Evolutionary conservation across 2,113 vertebrate species (phyloP).

Genomic region (Micronycteris hirsuta): DNA sequence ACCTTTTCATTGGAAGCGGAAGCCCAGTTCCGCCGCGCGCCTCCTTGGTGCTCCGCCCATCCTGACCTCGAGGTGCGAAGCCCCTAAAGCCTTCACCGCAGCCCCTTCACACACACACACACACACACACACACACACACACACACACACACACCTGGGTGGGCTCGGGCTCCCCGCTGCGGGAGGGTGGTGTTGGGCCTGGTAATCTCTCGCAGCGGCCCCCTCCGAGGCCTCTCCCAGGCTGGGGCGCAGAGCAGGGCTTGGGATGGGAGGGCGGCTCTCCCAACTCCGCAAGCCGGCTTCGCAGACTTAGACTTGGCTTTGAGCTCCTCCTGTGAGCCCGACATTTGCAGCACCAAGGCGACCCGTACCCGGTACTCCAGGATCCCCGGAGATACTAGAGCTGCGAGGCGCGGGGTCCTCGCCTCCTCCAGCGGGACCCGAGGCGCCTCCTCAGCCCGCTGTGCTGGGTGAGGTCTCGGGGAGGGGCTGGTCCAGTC

Average conservation of each 20-base stretch:
- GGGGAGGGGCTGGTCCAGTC: neutral
- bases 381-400: neutral
- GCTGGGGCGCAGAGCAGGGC: neutral
- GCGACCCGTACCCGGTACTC: neutral
- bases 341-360: neutral
- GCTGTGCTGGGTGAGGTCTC: neutral
- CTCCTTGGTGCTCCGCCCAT: neutral
- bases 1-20: neutral
- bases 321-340: neutral
- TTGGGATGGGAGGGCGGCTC: neutral
- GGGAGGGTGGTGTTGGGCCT: neutral
- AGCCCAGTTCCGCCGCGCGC: neutral
- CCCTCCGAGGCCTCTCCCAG: neutral
- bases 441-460: neutral
- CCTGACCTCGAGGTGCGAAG: neutral
- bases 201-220: neutral
- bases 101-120: neutral
- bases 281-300: neutral
- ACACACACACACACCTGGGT: neutral
- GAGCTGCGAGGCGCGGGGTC: neutral
- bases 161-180: neutral
- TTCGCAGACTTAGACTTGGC: neutral
- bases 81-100: neutral
- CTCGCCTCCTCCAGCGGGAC: neutral
- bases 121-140: neutral